Evolutionary conservation across 2,888 invertebrate species (phyloP).

Genomic region (Pocota personata): DNA sequence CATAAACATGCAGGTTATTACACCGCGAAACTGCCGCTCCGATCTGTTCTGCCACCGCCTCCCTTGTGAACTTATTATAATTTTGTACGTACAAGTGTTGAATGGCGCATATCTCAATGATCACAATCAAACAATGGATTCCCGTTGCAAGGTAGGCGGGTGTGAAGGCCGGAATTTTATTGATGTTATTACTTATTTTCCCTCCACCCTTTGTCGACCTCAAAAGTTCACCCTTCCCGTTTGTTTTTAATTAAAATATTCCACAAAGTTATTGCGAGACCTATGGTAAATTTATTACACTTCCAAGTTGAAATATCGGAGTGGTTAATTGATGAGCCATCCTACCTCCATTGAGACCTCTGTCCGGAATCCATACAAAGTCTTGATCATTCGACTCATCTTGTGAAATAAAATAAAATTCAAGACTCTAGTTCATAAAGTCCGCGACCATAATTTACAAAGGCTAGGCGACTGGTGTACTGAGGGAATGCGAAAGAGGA

Average conservation of each 20-base stretch:
- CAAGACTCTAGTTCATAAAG: conserved; percentile 63
- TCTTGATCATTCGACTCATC: conserved; percentile 60
- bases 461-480: conserved; percentile 38
- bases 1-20: conserved; percentile 66
- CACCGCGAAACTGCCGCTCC: conserved; percentile 40
- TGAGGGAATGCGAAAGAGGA: conserved; percentile 74
- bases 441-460: conserved; percentile 40
- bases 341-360: conserved; percentile 29
- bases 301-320: conserved; percentile 68
- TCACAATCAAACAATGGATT: conserved; percentile 55
- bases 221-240: background rate
- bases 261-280: conserved; percentile 75
- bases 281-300: conserved; percentile 75
- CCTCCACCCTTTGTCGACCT: background rate
- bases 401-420: conserved; percentile 56
- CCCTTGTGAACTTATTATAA: conserved; percentile 26
- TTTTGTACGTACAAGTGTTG: conserved; percentile 40
- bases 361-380: conserved; percentile 42
- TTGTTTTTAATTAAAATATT: conserved; percentile 80
- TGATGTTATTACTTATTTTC: conserved; percentile 38
- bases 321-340: conserved; percentile 71
- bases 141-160: background rate
- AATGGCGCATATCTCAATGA: conserved; percentile 38
- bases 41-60: conserved; percentile 17
- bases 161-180: conserved; percentile 23